phyloP scores from a whole-genome alignment of 2,113 vertebrate species.

The Odontesthes bonariensis region DNA sequence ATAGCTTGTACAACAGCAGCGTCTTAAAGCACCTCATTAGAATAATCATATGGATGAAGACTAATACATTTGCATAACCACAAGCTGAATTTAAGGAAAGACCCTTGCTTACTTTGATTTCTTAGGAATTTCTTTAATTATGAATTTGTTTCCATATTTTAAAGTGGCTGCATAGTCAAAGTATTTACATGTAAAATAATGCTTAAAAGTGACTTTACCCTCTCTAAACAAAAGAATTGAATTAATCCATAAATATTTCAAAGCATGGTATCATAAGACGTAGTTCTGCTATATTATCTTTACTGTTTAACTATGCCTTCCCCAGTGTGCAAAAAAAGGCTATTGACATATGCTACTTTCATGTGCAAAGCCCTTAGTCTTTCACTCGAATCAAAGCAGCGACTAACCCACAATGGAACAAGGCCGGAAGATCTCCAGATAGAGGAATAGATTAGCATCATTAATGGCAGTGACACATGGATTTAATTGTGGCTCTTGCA shows the following conservation, averaged over 20 bases:
- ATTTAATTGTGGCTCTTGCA: conserved; percentile 73
- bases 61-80: conserved; percentile 55
- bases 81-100: conserved; percentile 43
- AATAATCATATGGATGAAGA: conserved; percentile 31
- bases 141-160: conserved; percentile 37
- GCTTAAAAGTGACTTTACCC: not conserved
- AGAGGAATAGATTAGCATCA: conserved; percentile 73
- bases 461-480: conserved; percentile 66
- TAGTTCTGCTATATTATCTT: not conserved
- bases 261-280: not conserved
- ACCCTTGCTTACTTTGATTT: conserved; percentile 6
- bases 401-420: conserved; percentile 46
- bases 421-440: conserved; percentile 65
- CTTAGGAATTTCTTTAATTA: not conserved
- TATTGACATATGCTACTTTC: conserved; percentile 44
- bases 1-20: conserved; percentile 30
- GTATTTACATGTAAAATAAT: conserved; percentile 4
- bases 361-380: conserved; percentile 41
- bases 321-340: conserved; percentile 15
- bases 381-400: conserved; percentile 52
- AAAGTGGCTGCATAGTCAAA: conserved; percentile 17
- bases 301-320: not conserved
- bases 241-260: not conserved
- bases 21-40: not conserved
- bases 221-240: not conserved